Evolutionary conservation across 2,888 invertebrate species (phyloP), one percentile per base, ranked within the genome.

Genomic region (Synanthedon vespiformis): DNA sequence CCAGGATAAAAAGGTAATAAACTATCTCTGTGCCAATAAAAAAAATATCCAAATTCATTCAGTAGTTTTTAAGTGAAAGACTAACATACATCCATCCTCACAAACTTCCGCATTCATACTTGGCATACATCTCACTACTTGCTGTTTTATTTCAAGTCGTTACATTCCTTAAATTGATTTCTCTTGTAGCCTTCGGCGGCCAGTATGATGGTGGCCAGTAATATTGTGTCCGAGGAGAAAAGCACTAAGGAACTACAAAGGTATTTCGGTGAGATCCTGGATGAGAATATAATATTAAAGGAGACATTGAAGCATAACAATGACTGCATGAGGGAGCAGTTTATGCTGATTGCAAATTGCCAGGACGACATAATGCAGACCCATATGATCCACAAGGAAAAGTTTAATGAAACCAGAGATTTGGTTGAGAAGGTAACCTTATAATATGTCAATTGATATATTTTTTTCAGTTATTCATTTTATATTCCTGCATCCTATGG

Each of bases 251-350:
- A 89, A 44, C 68, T 89, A 4, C 86, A 89, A 61, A 77, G 85
- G 56, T 82, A 80, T 11, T 83, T 90, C 53, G 85, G 81, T 0
- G 88, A 89, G 51, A 62, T 90, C 1, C 67, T 90, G 0, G 89
- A 89, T 57, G 90, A 90, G 65, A 91, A 90, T 63, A 64, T 83
- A 0, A 81, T 89, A 27, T 68, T 92, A 41, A 88, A 89, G 67
- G 92, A 92, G 59, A 91, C 91, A 0, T 70, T 93, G 41, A 85
- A 88, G 16, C 89, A 91, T 60, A 93, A 92, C 65, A 93, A 92
- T 60, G 77, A 89, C 49, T 89, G 90, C 0, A 90, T 92, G 89
- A 92, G 91, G 63, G 88, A 90, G 49, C 92, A 92, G 70, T 90
- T 91, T 59, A 77, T 89, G 40, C 82, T 89, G 50, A 85, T 93